Evolutionary conservation across 1,140 invertebrate species (phyloP).

Genomic region (Carposina sasakii): DNA sequence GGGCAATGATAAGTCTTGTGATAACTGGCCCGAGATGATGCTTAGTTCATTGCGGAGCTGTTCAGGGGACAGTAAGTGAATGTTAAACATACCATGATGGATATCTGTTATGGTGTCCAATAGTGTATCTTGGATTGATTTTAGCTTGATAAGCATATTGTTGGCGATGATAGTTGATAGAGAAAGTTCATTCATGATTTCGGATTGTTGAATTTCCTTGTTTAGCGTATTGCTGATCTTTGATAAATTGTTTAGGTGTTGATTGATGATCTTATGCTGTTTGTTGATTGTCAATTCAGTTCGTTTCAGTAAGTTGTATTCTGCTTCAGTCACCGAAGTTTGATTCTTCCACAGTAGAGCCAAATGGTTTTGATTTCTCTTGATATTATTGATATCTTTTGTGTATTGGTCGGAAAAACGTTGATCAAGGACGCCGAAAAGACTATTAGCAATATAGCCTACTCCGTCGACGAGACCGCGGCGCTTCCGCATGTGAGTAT

Average conservation of each 20-base stretch:
- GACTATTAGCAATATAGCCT: conserved; percentile 17
- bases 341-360: conserved; percentile 13
- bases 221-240: not conserved
- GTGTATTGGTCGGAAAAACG: conserved; percentile 12
- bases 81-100: conserved; percentile 19
- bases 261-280: conserved; percentile 15
- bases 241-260: conserved; percentile 3
- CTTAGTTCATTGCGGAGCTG: conserved; percentile 14
- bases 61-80: conserved; percentile 16
- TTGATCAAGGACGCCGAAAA: conserved; percentile 15
- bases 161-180: conserved; percentile 12
- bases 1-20: conserved; percentile 16
- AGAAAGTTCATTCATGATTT: conserved; percentile 12
- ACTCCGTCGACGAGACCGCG: conserved; percentile 24
- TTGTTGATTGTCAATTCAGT: conserved; percentile 10
- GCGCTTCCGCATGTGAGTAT: conserved; percentile 2
- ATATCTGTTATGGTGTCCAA: conserved; percentile 19
- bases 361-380: conserved; percentile 13
- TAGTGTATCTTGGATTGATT: conserved; percentile 13
- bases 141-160: conserved; percentile 14
- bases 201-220: conserved; percentile 10
- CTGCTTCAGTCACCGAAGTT: conserved; percentile 8
- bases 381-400: conserved; percentile 8
- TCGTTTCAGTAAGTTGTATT: conserved; percentile 12
- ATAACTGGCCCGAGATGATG: conserved; percentile 13